These are phyloP conservation scores for Cenopis cana DNA, from an alignment of 2,888 invertebrate species.

Conservation along the genomic window DNA sequence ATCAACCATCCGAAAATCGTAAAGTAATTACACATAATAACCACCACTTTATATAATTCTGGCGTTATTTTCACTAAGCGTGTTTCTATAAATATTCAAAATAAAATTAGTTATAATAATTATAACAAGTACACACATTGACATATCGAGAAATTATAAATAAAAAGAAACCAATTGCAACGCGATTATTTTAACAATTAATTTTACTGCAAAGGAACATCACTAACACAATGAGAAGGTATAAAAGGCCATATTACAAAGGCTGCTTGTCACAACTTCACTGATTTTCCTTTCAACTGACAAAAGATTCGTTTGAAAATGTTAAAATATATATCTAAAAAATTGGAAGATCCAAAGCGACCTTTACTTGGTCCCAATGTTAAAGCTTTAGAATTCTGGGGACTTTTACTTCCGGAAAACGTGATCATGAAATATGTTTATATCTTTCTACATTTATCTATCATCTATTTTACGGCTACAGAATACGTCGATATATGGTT, in stretches of 20 bases:
- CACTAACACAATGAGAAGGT: conserved; percentile 6
- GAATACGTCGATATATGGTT: conserved; percentile 76
- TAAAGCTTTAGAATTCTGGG: conserved; percentile 72
- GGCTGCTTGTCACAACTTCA: not conserved
- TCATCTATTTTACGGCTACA: conserved; percentile 65
- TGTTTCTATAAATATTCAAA: no score
- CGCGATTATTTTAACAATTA: not conserved
- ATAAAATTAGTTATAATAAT: no score
- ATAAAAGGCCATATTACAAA: conserved; percentile 25
- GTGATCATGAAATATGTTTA: conserved; percentile 59
- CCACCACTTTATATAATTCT: no score
- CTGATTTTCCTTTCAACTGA: conserved; percentile 1
- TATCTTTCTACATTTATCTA: conserved; percentile 64
- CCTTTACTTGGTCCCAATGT: conserved; percentile 75
- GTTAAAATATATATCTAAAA: conserved; percentile 57
- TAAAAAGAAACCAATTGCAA: no score
- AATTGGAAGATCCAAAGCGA: conserved; percentile 66
- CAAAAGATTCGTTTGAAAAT: conserved; percentile 48
- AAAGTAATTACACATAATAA: no score
- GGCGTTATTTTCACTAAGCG: no score
- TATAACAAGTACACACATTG: no score
- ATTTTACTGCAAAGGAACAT: not conserved
- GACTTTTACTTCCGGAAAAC: conserved; percentile 67
- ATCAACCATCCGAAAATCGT: no score
- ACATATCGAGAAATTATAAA: no score